Conservation (phyloP, 2,113 vertebrate species). For the Bufo bufo region DNA sequence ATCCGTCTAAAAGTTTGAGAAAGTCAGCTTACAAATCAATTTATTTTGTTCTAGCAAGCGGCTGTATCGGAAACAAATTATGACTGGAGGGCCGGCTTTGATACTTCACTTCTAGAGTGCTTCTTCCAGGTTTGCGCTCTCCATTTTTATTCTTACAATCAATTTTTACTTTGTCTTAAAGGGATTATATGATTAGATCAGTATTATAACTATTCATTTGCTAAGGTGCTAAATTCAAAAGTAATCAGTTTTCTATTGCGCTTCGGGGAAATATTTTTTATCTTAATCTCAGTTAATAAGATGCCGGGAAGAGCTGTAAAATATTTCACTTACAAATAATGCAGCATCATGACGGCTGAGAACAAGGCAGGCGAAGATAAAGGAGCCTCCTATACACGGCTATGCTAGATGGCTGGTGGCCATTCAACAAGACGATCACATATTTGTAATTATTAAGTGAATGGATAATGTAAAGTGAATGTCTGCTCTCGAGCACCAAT, state of each 20-base stretch:
- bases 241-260: slow-evolving; percentile 50
- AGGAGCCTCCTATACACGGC: background rate
- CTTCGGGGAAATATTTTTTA: slow-evolving; percentile 49
- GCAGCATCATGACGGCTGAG: background rate
- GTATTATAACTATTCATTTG: slow-evolving; percentile 54
- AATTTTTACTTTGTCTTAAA: slow-evolving; percentile 21
- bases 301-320: background rate
- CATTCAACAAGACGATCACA: background rate
- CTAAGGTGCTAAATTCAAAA: slow-evolving; percentile 42
- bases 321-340: slow-evolving; percentile 24
- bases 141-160: background rate
- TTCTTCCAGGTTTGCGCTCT: slow-evolving; percentile 29
- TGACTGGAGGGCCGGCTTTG: background rate
- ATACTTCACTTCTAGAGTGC: background rate
- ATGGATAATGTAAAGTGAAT: background rate
- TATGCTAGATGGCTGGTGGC: background rate
- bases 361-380: background rate
- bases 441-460: background rate
- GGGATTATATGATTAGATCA: slow-evolving; percentile 49
- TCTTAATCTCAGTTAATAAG: slow-evolving; percentile 44
- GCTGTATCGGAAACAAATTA: background rate
- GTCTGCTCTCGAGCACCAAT: background rate
- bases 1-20: slow-evolving; percentile 4
- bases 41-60: slow-evolving; percentile 10
- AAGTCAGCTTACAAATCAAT: slow-evolving; percentile 1